Percentiles rank a stretch among this genome's conserved stretches.
Evolutionary conservation across 2,888 invertebrate species (phyloP).

Genomic region (Drosophila kambysellisi): DNA sequence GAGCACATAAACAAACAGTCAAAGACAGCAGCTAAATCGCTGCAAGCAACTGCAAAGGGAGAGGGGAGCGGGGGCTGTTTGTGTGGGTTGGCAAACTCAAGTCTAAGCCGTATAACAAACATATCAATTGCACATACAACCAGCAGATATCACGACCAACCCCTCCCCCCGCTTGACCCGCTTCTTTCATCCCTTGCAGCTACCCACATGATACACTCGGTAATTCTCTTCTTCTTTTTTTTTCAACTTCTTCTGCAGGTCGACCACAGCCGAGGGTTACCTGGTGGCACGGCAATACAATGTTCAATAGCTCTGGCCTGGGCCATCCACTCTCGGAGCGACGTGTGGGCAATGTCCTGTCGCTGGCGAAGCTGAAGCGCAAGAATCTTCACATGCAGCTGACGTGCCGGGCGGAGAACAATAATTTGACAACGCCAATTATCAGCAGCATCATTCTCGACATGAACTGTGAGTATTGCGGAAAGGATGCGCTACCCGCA

Average conservation of each 20-base stretch:
- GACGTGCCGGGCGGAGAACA: conserved; percentile 90
- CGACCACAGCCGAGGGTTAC: conserved; percentile 88
- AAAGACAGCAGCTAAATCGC: conserved; percentile 67
- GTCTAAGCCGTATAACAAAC: conserved; percentile 75
- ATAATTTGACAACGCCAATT: conserved; percentile 88
- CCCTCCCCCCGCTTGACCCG: conserved; percentile 10
- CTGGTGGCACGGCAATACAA: conserved; percentile 89
- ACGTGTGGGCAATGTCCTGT: conserved; percentile 88
- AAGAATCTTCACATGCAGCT: conserved; percentile 88
- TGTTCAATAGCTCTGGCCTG: conserved; percentile 87
- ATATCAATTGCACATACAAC: conserved; percentile 76
- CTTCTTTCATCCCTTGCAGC: conserved; percentile 25
- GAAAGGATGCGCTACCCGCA: conserved; percentile 4
- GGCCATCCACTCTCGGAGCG: conserved; percentile 87
- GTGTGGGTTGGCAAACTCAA: conserved; percentile 40
- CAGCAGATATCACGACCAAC: conserved; percentile 12
- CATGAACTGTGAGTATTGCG: conserved; percentile 88
- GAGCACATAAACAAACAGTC: conserved; percentile 77
- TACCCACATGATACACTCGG: conserved; percentile 50
- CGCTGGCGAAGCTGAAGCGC: conserved; percentile 87
- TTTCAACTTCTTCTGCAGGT: conserved; percentile 85
- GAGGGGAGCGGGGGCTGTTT: background rate
- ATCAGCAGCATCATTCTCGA: conserved; percentile 89
- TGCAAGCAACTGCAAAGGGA: conserved; percentile 47
- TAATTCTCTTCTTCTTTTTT: conserved; percentile 57